Percentiles rank a stretch among this genome's conserved stretches.
These are phyloP conservation scores for Novumbra hubbsi DNA, from an alignment of 2,797 vertebrate genomes.

Conservation along the genomic window DNA sequence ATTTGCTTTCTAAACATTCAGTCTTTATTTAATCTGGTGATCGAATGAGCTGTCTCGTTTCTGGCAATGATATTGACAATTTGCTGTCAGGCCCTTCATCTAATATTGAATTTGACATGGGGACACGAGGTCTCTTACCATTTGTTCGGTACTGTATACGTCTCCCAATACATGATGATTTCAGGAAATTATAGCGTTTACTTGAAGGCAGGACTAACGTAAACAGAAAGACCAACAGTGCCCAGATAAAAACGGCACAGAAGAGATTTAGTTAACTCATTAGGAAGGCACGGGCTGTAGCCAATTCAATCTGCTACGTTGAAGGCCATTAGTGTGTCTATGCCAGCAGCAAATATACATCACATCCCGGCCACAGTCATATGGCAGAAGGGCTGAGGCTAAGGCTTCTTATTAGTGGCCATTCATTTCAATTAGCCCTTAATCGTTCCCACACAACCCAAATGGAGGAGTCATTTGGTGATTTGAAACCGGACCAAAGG, in stretches of 20 bases:
- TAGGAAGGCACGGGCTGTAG: constrained; percentile 9
- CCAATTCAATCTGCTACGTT: constrained; percentile 12
- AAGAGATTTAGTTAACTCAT: background rate
- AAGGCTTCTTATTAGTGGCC: background rate
- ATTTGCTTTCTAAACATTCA: constrained; percentile 41
- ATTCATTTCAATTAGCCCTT: background rate
- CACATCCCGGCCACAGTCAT: constrained; percentile 12
- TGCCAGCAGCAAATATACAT: background rate
- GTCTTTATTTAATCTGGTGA: constrained; percentile 65
- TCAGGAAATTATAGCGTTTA: constrained; percentile 21
- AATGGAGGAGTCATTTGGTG: constrained; percentile 2
- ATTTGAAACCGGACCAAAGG: constrained; percentile 2
- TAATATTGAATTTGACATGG: constrained; percentile 49
- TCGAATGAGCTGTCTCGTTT: constrained; percentile 58
- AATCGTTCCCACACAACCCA: constrained; percentile 10
- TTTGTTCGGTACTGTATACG: constrained; percentile 49
- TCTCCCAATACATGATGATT: constrained; percentile 39
- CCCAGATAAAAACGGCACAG: background rate
- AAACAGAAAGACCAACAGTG: constrained; percentile 32
- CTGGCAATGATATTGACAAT: constrained; percentile 47
- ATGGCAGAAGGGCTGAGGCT: background rate
- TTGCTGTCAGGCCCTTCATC: constrained; percentile 34
- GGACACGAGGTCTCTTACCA: constrained; percentile 7
- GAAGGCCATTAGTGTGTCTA: constrained; percentile 21
- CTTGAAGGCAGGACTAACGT: constrained; percentile 23